Evolutionary conservation across 2,888 invertebrate genomes (phyloP).

Genomic region (Caenorhabditis macrosperma): DNA sequence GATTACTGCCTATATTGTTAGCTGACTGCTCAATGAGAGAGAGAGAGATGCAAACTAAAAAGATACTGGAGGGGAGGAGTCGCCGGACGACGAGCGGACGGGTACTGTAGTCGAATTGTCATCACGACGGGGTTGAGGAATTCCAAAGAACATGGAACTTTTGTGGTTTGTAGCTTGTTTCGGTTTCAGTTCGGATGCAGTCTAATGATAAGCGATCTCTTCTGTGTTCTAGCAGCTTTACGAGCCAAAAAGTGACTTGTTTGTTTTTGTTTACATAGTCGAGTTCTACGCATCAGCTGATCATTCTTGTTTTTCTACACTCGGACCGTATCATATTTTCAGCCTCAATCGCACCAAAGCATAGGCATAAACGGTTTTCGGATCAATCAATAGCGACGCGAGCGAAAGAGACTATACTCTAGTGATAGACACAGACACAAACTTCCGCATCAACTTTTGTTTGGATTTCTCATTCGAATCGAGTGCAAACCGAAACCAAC

Average conservation of each 20-base stretch:
- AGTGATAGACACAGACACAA: constrained; percentile 7
- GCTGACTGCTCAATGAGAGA: background rate
- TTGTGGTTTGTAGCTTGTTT: constrained; percentile 8
- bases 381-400: constrained; percentile 1
- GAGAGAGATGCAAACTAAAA: background rate
- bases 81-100: constrained; percentile 7
- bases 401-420: constrained; percentile 16
- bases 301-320: background rate
- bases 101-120: constrained; percentile 14
- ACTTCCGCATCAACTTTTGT: constrained; percentile 1
- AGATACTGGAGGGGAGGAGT: constrained; percentile 12
- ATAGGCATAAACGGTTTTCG: background rate
- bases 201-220: too few species aligned
- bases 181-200: too few species aligned
- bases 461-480: background rate
- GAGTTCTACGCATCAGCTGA: background rate
- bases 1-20: background rate
- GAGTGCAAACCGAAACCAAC: background rate
- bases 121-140: constrained; percentile 8
- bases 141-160: constrained; percentile 13
- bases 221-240: too few species aligned
- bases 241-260: background rate
- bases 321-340: background rate
- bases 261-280: background rate
- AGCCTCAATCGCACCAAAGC: too few species aligned